These are phyloP conservation scores for Spinus olivaceus DNA, from an alignment of 2,797 vertebrate genomes.

Conservation along the genomic window DNA sequence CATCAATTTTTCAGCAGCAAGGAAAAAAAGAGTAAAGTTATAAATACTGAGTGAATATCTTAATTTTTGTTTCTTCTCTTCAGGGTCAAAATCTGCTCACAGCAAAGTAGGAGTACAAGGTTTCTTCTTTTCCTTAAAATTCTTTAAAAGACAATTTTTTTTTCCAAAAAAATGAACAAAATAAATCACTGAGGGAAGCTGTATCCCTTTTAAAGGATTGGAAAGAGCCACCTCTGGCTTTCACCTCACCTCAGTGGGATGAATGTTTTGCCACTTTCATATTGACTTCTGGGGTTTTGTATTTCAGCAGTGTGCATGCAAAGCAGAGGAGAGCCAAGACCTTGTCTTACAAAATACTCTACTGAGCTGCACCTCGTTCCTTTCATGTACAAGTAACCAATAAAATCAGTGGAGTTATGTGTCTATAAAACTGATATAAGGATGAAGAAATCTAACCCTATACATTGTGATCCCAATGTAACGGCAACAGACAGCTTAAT, in stretches of 20 bases:
- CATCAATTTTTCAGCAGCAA: neutral
- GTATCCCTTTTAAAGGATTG: neutral
- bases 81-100: neutral
- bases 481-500: neutral
- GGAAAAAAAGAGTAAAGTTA: neutral
- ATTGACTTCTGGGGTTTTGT: neutral
- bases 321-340: neutral
- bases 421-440: neutral
- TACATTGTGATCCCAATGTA: neutral
- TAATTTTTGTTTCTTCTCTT: neutral
- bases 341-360: neutral
- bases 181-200: neutral
- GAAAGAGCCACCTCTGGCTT: neutral
- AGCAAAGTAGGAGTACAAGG: neutral
- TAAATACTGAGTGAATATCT: neutral
- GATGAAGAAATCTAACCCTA: neutral
- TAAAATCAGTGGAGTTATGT: neutral
- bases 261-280: neutral
- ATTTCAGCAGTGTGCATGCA: neutral
- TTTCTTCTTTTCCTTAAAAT: neutral
- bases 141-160: neutral
- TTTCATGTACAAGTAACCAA: neutral
- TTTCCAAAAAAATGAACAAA: neutral
- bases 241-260: neutral
- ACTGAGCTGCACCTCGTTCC: neutral